Percentiles rank a stretch among this genome's conserved stretches.
Evolutionary conservation across 2,113 vertebrate species (phyloP).

Genomic region (Semnopithecus entellus): DNA sequence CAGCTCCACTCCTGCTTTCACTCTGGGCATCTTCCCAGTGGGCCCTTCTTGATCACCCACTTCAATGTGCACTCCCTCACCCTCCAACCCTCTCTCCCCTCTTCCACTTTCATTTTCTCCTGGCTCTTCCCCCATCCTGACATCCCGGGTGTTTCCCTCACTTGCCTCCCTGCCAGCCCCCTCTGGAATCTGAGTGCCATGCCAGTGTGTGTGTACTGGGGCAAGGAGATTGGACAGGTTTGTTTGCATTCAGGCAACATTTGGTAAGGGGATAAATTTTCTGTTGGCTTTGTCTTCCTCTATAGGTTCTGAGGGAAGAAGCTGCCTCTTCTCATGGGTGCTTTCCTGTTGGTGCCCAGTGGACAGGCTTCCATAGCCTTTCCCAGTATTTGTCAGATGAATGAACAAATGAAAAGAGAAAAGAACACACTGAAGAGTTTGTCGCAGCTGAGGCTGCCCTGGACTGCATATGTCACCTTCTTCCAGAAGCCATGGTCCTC

Average conservation of each 20-base stretch:
- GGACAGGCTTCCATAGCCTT: background rate
- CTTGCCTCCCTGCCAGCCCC: no score
- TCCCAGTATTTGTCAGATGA: background rate
- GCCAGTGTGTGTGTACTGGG: background rate
- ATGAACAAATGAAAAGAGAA: background rate
- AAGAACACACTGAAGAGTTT: background rate
- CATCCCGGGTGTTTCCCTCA: background rate
- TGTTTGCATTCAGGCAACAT: background rate
- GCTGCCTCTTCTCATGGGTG: background rate
- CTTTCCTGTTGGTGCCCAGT: accelerated
- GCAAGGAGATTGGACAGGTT: background rate
- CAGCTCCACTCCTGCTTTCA: background rate
- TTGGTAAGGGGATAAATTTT: background rate
- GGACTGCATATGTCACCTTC: background rate
- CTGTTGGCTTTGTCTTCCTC: background rate
- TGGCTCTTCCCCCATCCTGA: background rate
- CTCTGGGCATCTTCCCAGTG: background rate
- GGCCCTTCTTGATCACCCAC: background rate
- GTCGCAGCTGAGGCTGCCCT: accelerated
- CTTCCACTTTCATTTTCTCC: background rate
- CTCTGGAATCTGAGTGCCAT: background rate
- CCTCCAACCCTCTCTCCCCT: background rate
- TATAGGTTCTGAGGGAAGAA: background rate
- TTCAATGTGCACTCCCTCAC: no score
- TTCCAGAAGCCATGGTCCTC: background rate